Percentiles rank a stretch among this genome's conserved stretches.
These are phyloP conservation scores for Linnaemya vulpina DNA, from an alignment of 2,888 invertebrate species.

Conservation along the genomic window DNA sequence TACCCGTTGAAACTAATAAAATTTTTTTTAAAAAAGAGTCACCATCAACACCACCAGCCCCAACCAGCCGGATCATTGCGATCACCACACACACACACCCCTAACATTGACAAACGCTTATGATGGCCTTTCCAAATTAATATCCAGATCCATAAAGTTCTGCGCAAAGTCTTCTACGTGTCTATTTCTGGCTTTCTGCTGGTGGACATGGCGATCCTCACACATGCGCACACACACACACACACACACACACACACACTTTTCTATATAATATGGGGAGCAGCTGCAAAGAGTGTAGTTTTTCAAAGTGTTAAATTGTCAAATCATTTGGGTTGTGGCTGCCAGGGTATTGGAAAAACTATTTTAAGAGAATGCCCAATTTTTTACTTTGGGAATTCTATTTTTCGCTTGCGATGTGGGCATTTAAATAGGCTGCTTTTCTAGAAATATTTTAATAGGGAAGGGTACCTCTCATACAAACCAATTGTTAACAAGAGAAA, in stretches of 20 bases:
- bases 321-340: no score
- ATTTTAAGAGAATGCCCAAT: no score
- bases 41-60: conserved; percentile 1
- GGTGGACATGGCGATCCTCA: neutral
- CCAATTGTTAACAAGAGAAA: no score
- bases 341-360: no score
- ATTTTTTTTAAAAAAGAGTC: conserved; percentile 23
- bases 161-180: conserved; percentile 15
- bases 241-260: neutral
- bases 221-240: neutral
- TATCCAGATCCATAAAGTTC: conserved; percentile 42
- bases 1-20: conserved; percentile 16
- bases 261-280: neutral
- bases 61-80: conserved; percentile 1
- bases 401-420: no score
- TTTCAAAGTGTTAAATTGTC: neutral
- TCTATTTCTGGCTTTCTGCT: neutral
- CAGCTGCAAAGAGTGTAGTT: neutral
- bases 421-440: no score
- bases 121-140: conserved; percentile 47
- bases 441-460: no score
- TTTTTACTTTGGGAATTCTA: no score
- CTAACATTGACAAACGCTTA: conserved; percentile 57
- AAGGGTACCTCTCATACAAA: no score
- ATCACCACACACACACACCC: conserved; percentile 1